phyloP scores from a whole-genome alignment of 2,888 invertebrate genomes.

The Caradrina kadenii region DNA sequence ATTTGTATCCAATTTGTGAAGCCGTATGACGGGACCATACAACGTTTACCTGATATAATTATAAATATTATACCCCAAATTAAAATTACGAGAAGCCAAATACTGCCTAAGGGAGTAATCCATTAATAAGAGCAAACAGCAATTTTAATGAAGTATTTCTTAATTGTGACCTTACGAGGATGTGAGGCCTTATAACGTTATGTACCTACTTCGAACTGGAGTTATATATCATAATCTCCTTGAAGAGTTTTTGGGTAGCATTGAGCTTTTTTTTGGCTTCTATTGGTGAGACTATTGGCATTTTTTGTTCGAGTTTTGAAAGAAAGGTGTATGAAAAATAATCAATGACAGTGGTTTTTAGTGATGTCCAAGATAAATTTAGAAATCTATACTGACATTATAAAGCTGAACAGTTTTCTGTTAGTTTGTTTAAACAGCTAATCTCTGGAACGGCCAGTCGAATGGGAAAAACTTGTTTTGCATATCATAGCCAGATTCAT shows the following conservation, averaged over 20 bases:
- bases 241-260: neutral
- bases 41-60: slow-evolving; percentile 11
- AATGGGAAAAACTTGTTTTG: too few relatives aligned
- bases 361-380: too few relatives aligned
- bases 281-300: too few relatives aligned
- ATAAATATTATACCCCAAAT: slow-evolving; percentile 29
- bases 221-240: slow-evolving; percentile 4
- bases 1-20: neutral
- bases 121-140: slow-evolving; percentile 51
- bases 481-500: too few relatives aligned
- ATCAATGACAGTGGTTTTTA: too few relatives aligned
- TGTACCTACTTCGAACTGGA: slow-evolving; percentile 6
- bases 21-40: neutral
- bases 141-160: slow-evolving; percentile 55
- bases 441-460: too few relatives aligned
- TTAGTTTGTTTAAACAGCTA: too few relatives aligned
- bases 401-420: too few relatives aligned
- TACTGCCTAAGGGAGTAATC: slow-evolving; percentile 50
- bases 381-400: too few relatives aligned
- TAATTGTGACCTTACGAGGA: slow-evolving; percentile 41
- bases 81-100: slow-evolving; percentile 49
- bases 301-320: too few relatives aligned
- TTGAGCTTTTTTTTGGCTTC: neutral
- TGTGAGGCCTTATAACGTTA: slow-evolving; percentile 19
- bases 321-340: too few relatives aligned